phyloP scores from a whole-genome alignment of 2,113 vertebrate genomes.

The Macrotis lagotis region DNA sequence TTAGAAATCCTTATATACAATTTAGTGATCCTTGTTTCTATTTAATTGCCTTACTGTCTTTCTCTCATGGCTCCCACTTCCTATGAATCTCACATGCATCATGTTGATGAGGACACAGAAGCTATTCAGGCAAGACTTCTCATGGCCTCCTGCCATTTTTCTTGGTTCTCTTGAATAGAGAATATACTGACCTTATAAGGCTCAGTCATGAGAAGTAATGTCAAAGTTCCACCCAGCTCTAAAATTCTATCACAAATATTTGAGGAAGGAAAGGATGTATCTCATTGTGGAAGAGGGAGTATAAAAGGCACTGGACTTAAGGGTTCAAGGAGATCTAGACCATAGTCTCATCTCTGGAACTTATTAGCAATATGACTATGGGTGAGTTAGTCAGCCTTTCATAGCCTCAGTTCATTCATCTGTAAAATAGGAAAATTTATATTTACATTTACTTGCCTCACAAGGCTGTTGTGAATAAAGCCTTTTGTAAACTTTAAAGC shows the following conservation, averaged over 20 bases:
- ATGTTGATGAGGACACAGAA: background rate
- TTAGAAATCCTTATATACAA: background rate
- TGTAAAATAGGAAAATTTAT: background rate
- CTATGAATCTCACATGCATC: background rate
- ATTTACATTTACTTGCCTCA: background rate
- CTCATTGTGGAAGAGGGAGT: background rate
- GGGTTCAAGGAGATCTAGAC: background rate
- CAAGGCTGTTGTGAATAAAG: background rate
- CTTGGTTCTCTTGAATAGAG: background rate
- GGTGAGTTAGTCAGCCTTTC: background rate
- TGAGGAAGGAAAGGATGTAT: background rate
- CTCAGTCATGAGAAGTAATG: background rate
- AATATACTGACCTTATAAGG: background rate
- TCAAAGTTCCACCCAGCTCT: background rate
- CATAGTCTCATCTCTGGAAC: background rate
- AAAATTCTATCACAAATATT: background rate
- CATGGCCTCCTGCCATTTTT: background rate
- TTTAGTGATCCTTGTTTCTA: background rate
- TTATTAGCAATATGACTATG: background rate
- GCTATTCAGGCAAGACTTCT: background rate
- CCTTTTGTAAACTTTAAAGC: background rate
- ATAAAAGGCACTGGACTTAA: background rate
- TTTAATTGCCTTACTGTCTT: background rate
- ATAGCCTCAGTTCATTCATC: background rate
- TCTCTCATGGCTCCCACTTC: background rate